Conservation (phyloP, 2,113 vertebrate species). For the Felis chaus region DNA sequence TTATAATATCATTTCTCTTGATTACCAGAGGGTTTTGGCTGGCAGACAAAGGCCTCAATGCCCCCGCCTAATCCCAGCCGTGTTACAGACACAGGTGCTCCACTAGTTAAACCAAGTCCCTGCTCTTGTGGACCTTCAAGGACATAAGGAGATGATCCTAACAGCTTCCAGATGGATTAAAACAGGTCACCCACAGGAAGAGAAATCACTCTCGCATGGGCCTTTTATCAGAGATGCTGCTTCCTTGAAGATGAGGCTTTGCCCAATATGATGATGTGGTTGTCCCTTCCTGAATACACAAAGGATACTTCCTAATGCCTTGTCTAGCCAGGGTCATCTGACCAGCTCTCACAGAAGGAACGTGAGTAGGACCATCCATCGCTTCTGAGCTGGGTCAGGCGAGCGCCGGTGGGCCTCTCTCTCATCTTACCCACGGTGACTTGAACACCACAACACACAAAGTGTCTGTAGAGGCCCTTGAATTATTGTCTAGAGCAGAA, state of each 20-base stretch:
- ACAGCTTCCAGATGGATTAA: background rate
- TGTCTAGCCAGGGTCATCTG: background rate
- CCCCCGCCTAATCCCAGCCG: background rate
- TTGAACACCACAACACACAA: background rate
- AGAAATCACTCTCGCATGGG: background rate
- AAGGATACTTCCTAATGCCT: background rate
- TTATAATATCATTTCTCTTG: conserved; percentile 9
- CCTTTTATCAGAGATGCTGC: background rate
- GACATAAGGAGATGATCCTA: background rate
- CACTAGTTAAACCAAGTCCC: background rate
- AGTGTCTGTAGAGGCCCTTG: background rate
- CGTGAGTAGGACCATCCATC: background rate
- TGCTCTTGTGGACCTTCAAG: background rate
- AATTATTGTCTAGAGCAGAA: background rate
- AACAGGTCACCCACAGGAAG: background rate
- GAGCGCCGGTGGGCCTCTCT: background rate
- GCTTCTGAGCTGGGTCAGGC: background rate
- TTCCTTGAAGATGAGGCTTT: background rate
- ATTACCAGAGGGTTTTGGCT: background rate
- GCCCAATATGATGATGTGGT: background rate
- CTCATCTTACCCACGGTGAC: background rate
- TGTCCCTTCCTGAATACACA: background rate
- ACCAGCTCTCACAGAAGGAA: background rate
- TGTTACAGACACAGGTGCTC: background rate
- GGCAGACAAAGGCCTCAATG: background rate